Evolutionary conservation across 2,797 vertebrate species (phyloP), one percentile per base, ranked within the genome.

Genomic region (Capromys pilorides): DNA sequence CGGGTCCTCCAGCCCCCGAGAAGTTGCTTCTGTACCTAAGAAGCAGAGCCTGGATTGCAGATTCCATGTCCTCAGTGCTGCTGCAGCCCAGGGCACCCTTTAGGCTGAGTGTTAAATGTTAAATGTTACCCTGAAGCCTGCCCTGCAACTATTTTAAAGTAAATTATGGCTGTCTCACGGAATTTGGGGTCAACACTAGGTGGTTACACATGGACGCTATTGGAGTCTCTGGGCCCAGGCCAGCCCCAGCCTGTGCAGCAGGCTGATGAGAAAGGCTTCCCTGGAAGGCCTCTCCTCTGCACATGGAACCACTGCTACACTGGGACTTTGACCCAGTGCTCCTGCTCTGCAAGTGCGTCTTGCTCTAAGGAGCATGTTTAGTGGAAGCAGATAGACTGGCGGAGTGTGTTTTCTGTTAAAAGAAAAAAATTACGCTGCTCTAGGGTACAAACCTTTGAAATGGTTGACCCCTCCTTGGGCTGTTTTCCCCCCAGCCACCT

Each of bases 31-130:
- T 78, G 86, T 75, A 87, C 66, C 92, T 78, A 67, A 94, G 84
- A 86, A 90, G 57, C 16, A 3, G 66, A 86, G 86, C 78, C 77
- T 39, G 82, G 84, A 41, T 67, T 91, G 81, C 88, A 83, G 87
- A 88, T 96, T 96, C 82, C 26, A 67, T 93, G 69, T 90, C 85
- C 85, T 54, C 45, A 45, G 45, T 51, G 78, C 81, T 82, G 57
- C 91, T 96, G 92, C 92, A 95, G 95, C 95, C 96, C 95, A 97
- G 94, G 95, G 95, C 87, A 87, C 95, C 91, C 90, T 92, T 97
- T 96, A 97, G 97, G 89, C 96, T 93, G 96, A 96, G 92, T 66
- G 89, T 96, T 96, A 97, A 97, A 95, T 61, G 89, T 96, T 96
- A 97, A 97, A 95, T 94, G 95, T 94, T 97, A 51, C 91, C 93